Percentiles rank a stretch among this genome's conserved stretches.
phyloP scores from a whole-genome alignment of 2,888 invertebrate species.

The Leistus spinibarbis region DNA sequence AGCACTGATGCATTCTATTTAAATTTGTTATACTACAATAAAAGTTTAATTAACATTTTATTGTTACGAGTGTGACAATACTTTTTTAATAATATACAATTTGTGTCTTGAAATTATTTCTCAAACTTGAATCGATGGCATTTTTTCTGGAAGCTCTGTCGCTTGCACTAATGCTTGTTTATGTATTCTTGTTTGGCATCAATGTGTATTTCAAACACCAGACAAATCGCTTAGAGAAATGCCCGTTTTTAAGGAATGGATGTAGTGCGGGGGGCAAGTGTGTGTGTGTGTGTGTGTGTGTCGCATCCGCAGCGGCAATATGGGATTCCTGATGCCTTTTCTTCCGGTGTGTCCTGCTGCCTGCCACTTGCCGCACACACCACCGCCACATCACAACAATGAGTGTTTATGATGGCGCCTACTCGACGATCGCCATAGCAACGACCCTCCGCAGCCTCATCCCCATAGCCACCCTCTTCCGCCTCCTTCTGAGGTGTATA shows the following conservation, averaged over 20 bases:
- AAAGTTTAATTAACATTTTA: no score
- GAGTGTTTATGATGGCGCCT: conserved; percentile 61
- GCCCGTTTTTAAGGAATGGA: no score
- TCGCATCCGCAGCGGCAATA: neutral
- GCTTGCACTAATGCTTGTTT: no score
- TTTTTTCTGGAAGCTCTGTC: no score
- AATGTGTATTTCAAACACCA: conserved; percentile 40
- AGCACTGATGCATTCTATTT: neutral
- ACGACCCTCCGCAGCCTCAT: conserved; percentile 50
- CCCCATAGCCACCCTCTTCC: conserved; percentile 49
- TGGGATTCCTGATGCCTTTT: conserved; percentile 43
- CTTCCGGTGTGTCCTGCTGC: conserved; percentile 47
- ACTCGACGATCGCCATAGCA: conserved; percentile 59
- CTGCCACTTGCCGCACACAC: conserved; percentile 48
- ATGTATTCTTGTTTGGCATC: neutral
- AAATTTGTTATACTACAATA: no score
- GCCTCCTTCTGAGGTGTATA: conserved; percentile 49
- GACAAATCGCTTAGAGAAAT: no score
- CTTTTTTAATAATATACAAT: no score
- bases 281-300: conserved; percentile 5
- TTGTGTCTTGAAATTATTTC: no score
- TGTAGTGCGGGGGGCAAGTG: conserved; percentile 26
- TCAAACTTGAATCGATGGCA: no score
- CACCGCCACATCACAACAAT: conserved; percentile 58
- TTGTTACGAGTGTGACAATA: no score